Percentiles rank a stretch among this genome's conserved stretches.
Evolutionary conservation across 2,797 vertebrate genomes (phyloP).

Genomic region (Alosa sapidissima): DNA sequence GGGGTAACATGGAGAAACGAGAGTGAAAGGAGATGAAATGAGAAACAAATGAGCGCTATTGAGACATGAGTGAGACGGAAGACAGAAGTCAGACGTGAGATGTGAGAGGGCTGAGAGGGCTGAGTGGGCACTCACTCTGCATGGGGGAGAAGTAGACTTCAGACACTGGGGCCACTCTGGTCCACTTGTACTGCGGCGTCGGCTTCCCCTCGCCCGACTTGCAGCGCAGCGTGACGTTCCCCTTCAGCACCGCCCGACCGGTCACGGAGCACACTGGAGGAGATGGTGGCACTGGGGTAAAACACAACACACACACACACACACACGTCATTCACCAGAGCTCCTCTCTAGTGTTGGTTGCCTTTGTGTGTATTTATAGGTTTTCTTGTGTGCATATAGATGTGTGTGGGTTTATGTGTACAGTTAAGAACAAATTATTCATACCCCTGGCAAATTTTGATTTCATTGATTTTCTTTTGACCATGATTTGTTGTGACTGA

Average conservation of each 20-base stretch:
- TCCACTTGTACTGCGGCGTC: constrained; percentile 82
- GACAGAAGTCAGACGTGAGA: background rate
- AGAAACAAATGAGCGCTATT: too few relatives aligned
- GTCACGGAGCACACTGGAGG: constrained; percentile 75
- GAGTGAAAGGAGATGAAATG: background rate
- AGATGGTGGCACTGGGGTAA: constrained; percentile 80
- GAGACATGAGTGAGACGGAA: background rate
- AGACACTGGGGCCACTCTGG: constrained; percentile 70
- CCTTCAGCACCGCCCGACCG: constrained; percentile 72
- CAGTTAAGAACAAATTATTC: too few relatives aligned
- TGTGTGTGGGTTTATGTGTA: too few relatives aligned
- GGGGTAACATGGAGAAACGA: constrained; percentile 17
- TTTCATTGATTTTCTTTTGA: too few relatives aligned
- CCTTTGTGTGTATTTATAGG: too few relatives aligned
- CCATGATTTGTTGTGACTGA: too few relatives aligned
- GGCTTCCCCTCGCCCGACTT: constrained; percentile 81
- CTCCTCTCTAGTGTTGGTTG: too few relatives aligned
- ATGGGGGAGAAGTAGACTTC: constrained; percentile 75
- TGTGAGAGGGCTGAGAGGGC: background rate
- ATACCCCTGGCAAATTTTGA: too few relatives aligned
- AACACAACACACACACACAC: constrained; percentile 15
- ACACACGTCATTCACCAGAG: background rate
- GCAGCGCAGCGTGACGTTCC: constrained; percentile 84
- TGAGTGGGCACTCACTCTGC: constrained; percentile 72
- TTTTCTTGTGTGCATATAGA: too few relatives aligned